phyloP scores from a whole-genome alignment of 2,888 invertebrate species.

The Trypoxylon attenuatum region DNA sequence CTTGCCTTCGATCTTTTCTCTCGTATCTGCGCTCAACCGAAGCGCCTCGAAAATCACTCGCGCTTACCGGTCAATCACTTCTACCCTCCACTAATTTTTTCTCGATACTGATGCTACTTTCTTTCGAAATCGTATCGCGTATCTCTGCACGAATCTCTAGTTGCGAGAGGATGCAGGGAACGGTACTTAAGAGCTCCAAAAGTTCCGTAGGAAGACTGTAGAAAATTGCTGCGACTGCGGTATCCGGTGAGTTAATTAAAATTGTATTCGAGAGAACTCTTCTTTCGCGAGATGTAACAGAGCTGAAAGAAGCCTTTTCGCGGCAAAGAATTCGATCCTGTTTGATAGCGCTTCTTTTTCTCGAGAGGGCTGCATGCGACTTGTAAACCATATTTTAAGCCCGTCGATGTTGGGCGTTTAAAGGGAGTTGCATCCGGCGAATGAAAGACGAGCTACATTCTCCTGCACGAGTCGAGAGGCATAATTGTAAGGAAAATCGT shows the following conservation, averaged over 20 bases:
- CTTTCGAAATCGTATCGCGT: no score
- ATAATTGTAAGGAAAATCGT: neutral
- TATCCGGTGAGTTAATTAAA: slow-evolving; percentile 2
- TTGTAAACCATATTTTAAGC: neutral
- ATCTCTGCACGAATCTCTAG: no score
- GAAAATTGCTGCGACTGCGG: no score
- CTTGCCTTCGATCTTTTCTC: slow-evolving; percentile 1
- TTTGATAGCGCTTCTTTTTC: slow-evolving; percentile 21
- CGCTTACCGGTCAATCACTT: slow-evolving; percentile 30
- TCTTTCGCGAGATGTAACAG: slow-evolving; percentile 37
- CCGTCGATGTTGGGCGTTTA: neutral
- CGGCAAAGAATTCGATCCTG: slow-evolving; percentile 40
- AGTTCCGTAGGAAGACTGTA: no score
- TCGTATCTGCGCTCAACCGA: slow-evolving; percentile 1
- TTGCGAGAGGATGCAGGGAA: no score
- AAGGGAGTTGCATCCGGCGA: neutral
- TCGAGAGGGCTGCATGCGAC: neutral
- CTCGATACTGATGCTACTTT: no score
- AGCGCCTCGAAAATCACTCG: slow-evolving; percentile 7
- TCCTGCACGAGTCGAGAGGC: neutral
- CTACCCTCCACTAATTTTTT: no score
- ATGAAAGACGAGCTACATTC: neutral
- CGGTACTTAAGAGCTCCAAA: no score
- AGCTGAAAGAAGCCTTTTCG: slow-evolving; percentile 41
- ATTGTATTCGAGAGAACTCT: slow-evolving; percentile 20